Evolutionary conservation across 2,888 invertebrate species (phyloP).

Genomic region (Coelopa pilipes): DNA sequence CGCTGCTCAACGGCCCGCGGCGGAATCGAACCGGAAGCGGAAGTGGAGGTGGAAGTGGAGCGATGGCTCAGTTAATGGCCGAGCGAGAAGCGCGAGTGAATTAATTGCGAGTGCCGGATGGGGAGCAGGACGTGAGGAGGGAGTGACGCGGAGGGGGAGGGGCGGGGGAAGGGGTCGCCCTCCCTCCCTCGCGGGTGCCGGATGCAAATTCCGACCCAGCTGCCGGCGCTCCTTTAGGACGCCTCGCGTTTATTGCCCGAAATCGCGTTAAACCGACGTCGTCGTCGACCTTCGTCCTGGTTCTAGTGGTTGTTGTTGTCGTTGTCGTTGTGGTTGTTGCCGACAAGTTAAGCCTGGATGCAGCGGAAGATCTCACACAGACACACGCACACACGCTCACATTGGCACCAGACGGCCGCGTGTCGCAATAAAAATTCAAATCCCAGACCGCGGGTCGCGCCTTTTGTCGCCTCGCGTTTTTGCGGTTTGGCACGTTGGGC

Average conservation of each 20-base stretch:
- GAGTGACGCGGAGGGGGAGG: too few species aligned
- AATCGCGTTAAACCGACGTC: too few species aligned
- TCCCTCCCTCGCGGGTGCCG: too few species aligned
- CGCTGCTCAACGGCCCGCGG: background rate
- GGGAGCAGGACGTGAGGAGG: too few species aligned
- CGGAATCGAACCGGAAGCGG: too few species aligned
- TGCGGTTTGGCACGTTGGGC: too few species aligned
- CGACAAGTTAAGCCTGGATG: slow-evolving; percentile 15
- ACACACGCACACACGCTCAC: background rate
- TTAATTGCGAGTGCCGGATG: background rate
- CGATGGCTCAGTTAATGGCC: background rate
- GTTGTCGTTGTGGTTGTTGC: background rate
- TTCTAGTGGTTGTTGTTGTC: background rate
- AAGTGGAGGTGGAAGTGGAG: background rate
- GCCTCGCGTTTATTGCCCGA: too few species aligned
- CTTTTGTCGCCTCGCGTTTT: too few species aligned
- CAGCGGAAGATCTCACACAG: slow-evolving; percentile 15
- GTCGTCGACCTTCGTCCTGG: too few species aligned
- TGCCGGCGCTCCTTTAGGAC: too few species aligned
- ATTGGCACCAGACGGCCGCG: background rate
- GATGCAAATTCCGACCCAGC: too few species aligned
- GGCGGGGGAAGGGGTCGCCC: too few species aligned
- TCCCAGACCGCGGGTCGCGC: background rate
- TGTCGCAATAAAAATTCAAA: background rate
- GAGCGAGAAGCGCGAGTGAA: background rate